Evolutionary conservation across 2,113 vertebrate genomes (phyloP).

Genomic region (Mus spicilegus): DNA sequence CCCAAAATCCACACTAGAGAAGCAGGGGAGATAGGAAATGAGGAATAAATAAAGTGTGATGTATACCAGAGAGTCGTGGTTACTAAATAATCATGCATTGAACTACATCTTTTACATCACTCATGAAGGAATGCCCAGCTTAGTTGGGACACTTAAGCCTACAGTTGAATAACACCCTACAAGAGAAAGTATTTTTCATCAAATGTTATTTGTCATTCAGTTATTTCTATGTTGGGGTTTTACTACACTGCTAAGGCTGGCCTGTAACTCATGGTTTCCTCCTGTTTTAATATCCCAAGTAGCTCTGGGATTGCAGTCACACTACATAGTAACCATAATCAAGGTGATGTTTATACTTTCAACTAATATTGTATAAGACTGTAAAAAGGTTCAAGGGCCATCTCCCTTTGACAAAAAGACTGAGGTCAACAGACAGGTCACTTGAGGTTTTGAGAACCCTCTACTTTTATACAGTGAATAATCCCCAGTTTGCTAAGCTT

Average conservation of each 20-base stretch:
- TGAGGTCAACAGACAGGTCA: background rate
- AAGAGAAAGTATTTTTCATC: background rate
- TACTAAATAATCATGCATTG: background rate
- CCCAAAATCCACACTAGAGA: slow-evolving; percentile 1
- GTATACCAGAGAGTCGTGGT: background rate
- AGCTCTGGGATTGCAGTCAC: background rate
- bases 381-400: slow-evolving; percentile 15
- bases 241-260: background rate
- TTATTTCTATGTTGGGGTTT: background rate
- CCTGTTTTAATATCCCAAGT: too few relatives aligned
- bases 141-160: background rate
- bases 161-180: background rate
- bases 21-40: background rate
- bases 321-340: background rate
- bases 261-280: background rate
- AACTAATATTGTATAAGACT: slow-evolving; percentile 18
- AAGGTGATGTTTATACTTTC: slow-evolving; percentile 15
- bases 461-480: slow-evolving; percentile 54
- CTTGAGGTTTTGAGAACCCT: slow-evolving; percentile 36
- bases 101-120: background rate
- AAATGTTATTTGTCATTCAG: background rate
- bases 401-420: slow-evolving; percentile 3
- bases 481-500: slow-evolving; percentile 54
- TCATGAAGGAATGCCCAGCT: background rate
- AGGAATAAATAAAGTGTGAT: background rate